Conservation (phyloP, 1,140 invertebrate species). For the Drosophila lowei region DNA sequence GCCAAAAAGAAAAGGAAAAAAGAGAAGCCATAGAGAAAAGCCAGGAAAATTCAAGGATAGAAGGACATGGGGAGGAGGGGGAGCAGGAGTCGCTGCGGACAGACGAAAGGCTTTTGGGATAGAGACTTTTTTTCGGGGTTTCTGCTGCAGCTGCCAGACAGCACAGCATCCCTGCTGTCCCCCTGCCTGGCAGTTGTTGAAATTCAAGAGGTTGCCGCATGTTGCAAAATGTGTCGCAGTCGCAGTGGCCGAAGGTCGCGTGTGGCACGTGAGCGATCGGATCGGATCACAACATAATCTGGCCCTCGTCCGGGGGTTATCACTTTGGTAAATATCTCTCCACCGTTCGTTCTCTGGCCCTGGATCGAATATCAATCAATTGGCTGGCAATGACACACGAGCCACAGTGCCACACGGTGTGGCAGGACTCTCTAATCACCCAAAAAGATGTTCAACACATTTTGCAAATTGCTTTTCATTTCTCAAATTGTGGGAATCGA, state of each 20-base stretch:
- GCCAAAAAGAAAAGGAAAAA: constrained; percentile 44
- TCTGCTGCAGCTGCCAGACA: constrained; percentile 64
- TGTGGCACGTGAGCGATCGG: constrained; percentile 78
- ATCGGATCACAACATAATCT: constrained; percentile 80
- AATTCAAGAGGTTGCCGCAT: constrained; percentile 74
- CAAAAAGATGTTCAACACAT: constrained; percentile 67
- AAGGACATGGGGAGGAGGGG: constrained; percentile 1
- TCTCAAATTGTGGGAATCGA: constrained; percentile 46
- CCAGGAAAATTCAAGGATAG: constrained; percentile 41
- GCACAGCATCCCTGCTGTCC: constrained; percentile 27
- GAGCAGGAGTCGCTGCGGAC: constrained; percentile 44
- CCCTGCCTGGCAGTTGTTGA: constrained; percentile 55
- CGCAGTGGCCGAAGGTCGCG: constrained; percentile 51
- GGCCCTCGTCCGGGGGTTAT: constrained; percentile 58
- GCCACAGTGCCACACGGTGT: background rate
- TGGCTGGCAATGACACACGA: constrained; percentile 50
- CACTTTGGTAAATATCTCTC: constrained; percentile 72
- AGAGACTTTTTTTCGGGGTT: constrained; percentile 5
- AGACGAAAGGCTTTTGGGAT: constrained; percentile 37
- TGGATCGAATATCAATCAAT: constrained; percentile 77
- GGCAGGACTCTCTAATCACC: constrained; percentile 34
- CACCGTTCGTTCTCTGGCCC: background rate
- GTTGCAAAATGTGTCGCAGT: constrained; percentile 69
- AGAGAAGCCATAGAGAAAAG: constrained; percentile 17
- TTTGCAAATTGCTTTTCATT: constrained; percentile 59